Evolutionary conservation across 1,140 invertebrate genomes (phyloP), one percentile per base, ranked within the genome.

Genomic region (Brachionus angularis): DNA sequence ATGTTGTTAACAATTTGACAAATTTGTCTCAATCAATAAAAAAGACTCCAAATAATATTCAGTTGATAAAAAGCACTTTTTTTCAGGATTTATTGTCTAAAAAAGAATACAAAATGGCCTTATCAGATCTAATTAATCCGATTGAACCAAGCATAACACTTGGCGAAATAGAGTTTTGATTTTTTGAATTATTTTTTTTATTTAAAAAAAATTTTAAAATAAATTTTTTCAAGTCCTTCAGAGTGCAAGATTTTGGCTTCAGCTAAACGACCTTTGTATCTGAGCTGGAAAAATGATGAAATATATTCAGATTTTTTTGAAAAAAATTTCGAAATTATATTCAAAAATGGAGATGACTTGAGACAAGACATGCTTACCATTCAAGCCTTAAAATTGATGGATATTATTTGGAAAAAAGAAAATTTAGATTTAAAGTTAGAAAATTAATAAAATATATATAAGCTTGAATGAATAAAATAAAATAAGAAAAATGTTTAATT

Each of bases 291-390:
- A 75, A 98, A 98, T 81, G 86, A 87, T 5, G 93, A 97, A 83
- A 82, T 85, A 0, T 88, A 85, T 76, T 80, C 83, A n/a, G 79
- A 84, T 47, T 75, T 78, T n/a, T 76, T 78, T 58, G 77, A 78
- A 5, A 72, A 76, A 16, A 78, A 76, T 46, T 83, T 83, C 76
- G 78, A 83, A 70, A 79, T 87, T 10, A 96, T 99, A 73, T 90
- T 98, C 76, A 99, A 99, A 83, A 94, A 94, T 77, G 96, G 96
- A 1, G 96, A 98, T 82, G 93, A 98, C 83, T 84, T 98, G 3
- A 83, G 95, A 21, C 95, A 98, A 80, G 95, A 98, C 76, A 97
- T 97, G 94, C 84, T 98, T 44, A 96, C 93, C 0, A 81, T 98
- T 50, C 93, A 98, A 83, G 82, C 98, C 84, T 83, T 98, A 14